phyloP scores from a whole-genome alignment of 2,113 vertebrate genomes.

The Symphodus melops region DNA sequence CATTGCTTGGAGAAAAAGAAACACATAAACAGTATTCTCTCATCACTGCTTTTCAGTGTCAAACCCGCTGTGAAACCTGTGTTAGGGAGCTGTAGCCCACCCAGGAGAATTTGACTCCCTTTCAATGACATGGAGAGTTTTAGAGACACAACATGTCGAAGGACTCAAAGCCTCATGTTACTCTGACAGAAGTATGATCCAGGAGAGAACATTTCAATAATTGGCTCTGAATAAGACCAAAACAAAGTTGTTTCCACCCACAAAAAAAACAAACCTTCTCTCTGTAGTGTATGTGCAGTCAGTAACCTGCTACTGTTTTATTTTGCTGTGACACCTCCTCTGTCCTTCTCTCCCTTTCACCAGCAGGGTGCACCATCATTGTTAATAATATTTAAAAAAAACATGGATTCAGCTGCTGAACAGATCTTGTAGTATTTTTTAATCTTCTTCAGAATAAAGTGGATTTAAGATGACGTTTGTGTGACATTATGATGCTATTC shows the following conservation, averaged over 20 bases:
- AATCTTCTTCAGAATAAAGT: too few species aligned
- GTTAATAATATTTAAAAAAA: too few species aligned
- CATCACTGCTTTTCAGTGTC: not conserved
- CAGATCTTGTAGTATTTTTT: not conserved
- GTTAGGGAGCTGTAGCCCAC: not conserved
- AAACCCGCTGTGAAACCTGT: not conserved
- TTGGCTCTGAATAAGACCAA: too few species aligned
- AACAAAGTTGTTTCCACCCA: too few species aligned
- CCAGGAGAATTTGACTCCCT: not conserved
- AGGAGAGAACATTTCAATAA: too few species aligned
- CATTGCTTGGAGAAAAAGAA: constrained; percentile 23
- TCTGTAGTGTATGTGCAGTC: too few species aligned
- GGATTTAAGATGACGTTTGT: too few species aligned
- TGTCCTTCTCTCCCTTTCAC: not conserved
- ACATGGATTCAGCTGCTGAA: not conserved
- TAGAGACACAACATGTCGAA: not conserved
- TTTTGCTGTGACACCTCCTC: not conserved
- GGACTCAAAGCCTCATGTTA: not conserved
- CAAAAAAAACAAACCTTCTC: too few species aligned
- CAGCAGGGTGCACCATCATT: too few species aligned
- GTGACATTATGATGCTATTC: too few species aligned
- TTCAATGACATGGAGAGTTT: not conserved
- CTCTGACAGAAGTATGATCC: not conserved
- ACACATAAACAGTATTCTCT: constrained; percentile 16
- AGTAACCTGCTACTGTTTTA: not conserved